Evolutionary conservation across 2,113 vertebrate genomes (phyloP).

Genomic region (Uria aalge): DNA sequence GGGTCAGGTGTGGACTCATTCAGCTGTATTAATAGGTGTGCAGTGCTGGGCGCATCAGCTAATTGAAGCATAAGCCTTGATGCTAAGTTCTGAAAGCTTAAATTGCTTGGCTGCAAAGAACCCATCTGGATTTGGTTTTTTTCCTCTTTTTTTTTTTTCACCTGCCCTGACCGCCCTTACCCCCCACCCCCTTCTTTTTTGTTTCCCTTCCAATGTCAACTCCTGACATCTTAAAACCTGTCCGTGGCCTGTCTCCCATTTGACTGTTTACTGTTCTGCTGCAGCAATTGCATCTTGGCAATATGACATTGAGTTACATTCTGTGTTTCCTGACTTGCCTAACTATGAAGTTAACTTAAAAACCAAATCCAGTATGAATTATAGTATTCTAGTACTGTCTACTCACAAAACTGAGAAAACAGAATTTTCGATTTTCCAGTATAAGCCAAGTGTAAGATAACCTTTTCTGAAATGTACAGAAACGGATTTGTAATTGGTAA

Average conservation of each 20-base stretch:
- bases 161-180: no score
- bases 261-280: not conserved
- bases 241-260: not conserved
- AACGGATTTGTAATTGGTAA: not conserved
- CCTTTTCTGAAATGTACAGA: not conserved
- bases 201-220: not conserved
- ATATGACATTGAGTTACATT: not conserved
- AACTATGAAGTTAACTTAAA: not conserved
- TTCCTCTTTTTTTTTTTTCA: no score
- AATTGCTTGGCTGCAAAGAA: not conserved
- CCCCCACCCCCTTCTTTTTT: not conserved
- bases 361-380: not conserved
- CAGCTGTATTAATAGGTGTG: not conserved
- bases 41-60: not conserved
- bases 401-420: not conserved
- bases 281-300: not conserved
- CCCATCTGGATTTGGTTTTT: not conserved
- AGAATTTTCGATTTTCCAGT: not conserved
- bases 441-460: not conserved
- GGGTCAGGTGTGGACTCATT: not conserved
- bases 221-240: not conserved
- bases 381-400: not conserved
- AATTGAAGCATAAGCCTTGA: not conserved
- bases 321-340: not conserved
- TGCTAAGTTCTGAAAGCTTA: not conserved